A percentile compares a stretch with the other conserved stretches of the same genome.
phyloP scores from a whole-genome alignment of 2,797 vertebrate species.

The Darevskia mixta region DNA sequence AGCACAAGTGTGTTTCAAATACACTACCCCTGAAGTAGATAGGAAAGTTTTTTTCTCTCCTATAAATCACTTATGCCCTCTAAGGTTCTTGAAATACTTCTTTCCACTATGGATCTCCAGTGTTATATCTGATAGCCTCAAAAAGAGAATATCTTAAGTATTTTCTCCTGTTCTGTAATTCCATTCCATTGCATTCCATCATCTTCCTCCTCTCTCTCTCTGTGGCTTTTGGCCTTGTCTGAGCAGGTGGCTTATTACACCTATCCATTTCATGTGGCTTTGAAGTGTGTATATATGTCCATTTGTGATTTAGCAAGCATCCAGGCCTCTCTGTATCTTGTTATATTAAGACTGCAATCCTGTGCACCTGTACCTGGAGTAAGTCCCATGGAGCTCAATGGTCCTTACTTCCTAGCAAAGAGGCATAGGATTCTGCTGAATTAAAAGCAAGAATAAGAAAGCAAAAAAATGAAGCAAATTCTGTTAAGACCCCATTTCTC shows the following conservation, averaged over 20 bases:
- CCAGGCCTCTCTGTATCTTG: not conserved
- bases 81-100: slow-evolving; percentile 26
- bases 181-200: too few relatives aligned
- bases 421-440: too few relatives aligned
- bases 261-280: not conserved
- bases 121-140: not conserved
- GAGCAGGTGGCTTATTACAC: not conserved
- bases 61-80: slow-evolving; percentile 29
- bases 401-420: too few relatives aligned
- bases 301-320: not conserved
- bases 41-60: slow-evolving; percentile 35
- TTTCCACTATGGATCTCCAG: slow-evolving; percentile 17
- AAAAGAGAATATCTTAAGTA: not conserved
- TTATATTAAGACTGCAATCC: too few relatives aligned
- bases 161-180: not conserved
- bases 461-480: too few relatives aligned
- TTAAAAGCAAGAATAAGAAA: too few relatives aligned
- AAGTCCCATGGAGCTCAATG: too few relatives aligned
- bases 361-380: too few relatives aligned
- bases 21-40: slow-evolving; percentile 51
- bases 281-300: not conserved
- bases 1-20: slow-evolving; percentile 59
- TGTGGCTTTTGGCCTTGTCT: not conserved
- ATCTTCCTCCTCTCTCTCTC: not conserved
- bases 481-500: too few relatives aligned